These are phyloP conservation scores for Rhipidura dahli DNA, from an alignment of 2,113 vertebrate genomes.

Conservation along the genomic window DNA sequence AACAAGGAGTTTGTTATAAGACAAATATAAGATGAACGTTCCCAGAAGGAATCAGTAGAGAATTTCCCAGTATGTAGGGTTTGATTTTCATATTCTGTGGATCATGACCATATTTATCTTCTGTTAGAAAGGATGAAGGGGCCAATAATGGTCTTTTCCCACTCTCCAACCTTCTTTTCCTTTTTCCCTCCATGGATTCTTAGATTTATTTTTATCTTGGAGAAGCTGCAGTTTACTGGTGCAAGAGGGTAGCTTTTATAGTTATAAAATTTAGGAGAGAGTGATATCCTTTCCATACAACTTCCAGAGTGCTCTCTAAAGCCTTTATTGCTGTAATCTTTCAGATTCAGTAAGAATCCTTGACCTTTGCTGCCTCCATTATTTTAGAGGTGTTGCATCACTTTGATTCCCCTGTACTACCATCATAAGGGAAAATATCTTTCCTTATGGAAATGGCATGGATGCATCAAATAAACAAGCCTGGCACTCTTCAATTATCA, in stretches of 20 bases:
- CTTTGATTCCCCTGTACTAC: neutral
- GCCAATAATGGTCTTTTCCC: neutral
- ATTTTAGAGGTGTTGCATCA: neutral
- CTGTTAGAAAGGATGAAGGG: neutral
- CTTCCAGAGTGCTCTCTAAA: constrained; percentile 34
- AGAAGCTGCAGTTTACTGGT: constrained; percentile 2
- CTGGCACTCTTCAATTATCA: neutral
- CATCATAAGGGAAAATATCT: neutral
- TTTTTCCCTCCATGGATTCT: neutral
- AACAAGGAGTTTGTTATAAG: neutral
- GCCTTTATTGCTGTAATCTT: constrained; percentile 44
- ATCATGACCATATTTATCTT: neutral
- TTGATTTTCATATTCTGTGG: neutral
- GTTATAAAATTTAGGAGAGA: constrained; percentile 29
- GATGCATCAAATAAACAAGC: neutral
- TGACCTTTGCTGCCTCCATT: constrained; percentile 24
- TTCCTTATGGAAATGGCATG: neutral
- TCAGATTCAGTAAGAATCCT: constrained; percentile 38
- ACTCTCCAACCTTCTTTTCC: neutral
- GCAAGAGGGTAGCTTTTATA: constrained; percentile 35
- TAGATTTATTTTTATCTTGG: neutral
- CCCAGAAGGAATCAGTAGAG: neutral
- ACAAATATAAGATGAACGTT: neutral
- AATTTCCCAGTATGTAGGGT: neutral
- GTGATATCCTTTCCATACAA: constrained; percentile 18